A percentile compares a stretch with the other conserved stretches of the same genome.
These are phyloP conservation scores for Megaceryle maxima DNA, from an alignment of 2,113 vertebrate genomes.

Conservation along the genomic window DNA sequence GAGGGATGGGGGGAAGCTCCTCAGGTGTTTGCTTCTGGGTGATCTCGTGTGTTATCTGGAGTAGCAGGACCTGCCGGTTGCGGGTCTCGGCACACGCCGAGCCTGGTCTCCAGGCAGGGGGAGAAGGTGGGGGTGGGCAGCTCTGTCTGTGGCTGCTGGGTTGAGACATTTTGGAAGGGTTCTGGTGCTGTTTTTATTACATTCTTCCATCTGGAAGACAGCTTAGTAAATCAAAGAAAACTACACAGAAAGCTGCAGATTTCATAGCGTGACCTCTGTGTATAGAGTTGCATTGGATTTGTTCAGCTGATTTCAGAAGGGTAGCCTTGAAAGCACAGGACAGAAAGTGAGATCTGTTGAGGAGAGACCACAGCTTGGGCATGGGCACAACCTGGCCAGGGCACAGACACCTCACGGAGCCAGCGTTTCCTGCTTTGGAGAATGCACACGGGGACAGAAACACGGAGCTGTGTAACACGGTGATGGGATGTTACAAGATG, in stretches of 20 bases:
- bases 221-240: neutral
- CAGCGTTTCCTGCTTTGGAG: neutral
- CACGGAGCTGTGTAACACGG: neutral
- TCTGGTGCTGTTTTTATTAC: neutral
- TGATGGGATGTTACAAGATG: neutral
- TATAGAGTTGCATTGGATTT: neutral
- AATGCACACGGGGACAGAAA: neutral
- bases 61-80: neutral
- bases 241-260: neutral
- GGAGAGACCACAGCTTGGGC: accelerated
- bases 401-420: neutral
- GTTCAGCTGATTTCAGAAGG: neutral
- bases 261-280: neutral
- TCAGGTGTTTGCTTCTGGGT: neutral
- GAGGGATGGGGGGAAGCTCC: neutral
- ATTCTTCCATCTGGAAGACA: neutral
- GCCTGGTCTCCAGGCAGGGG: neutral
- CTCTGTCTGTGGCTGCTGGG: neutral
- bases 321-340: neutral
- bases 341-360: neutral
- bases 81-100: accelerated
- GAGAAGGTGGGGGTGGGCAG: neutral
- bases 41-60: neutral
- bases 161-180: neutral
- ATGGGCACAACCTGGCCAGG: neutral